Evolutionary conservation across 92 coral and sea anemone species (phyloP), one percentile per base, ranked within the genome.

Genomic region (Palythoa grandiflora): DNA sequence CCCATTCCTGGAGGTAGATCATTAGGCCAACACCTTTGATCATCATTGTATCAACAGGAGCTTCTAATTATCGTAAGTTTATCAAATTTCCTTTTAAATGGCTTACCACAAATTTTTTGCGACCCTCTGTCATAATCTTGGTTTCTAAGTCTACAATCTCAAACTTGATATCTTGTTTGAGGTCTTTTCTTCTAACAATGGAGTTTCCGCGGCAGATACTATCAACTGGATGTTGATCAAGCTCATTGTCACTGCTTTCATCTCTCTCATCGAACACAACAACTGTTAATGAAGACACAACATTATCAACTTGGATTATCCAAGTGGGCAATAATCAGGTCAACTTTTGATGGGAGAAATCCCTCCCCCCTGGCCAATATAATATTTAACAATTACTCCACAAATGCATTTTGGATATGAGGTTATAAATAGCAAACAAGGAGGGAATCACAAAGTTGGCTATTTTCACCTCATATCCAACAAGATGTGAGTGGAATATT

Each of bases 171-270:
- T 78, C 89, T 44, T 89, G 73, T 70, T 75, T 87, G 14, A 88
- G 93, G 28, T 91, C 93, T 20, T 78, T 11, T 21, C 66, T 72
- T 3, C 59, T 53, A 12, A 87, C 47, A 35, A 91, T 88, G 51
- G 94, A 92, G 61, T 81, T 88, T n/a, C 98, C 98, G 71, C 93
- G 89, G 68, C 85, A 87, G 40, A 95, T 93, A 61, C 98, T 95
- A 83, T 95, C 94, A 0, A 78, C 87, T 7, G 94, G 91, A 16
- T 87, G 88, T 28, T 76, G 89, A 1, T 87, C 88, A 16, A 79
- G 88, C 12, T 93, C 92, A 70, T 85, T 83, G 73, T 93, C 96
- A 88, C 93, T 94, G 78, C 92, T 94, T 66, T 89, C 93, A 87
- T 95, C 96, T 79, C 89, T 95, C 59, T 92, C 94, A 48, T 91